Evolutionary conservation across 2,888 invertebrate genomes (phyloP).

Genomic region (Tuberolachnus salignus): DNA sequence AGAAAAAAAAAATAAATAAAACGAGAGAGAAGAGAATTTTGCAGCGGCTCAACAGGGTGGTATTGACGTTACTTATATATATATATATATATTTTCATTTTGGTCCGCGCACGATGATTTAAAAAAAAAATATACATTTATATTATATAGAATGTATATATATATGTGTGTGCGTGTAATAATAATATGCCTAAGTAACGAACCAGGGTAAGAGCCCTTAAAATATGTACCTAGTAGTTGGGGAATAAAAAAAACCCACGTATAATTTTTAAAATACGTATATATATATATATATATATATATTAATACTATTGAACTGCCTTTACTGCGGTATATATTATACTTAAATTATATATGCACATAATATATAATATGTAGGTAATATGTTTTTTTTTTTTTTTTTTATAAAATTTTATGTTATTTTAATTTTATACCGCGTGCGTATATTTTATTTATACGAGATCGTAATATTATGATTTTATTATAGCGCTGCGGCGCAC

Average conservation of each 20-base stretch:
- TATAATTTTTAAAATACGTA: too few species aligned
- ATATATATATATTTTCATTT: slow-evolving; percentile 48
- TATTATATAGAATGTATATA: neutral
- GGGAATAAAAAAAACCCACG: neutral
- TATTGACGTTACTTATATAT: slow-evolving; percentile 50
- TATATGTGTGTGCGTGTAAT: neutral
- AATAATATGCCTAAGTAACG: slow-evolving; percentile 38
- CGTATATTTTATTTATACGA: too few species aligned
- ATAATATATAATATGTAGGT: too few species aligned
- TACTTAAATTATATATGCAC: too few species aligned
- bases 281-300: neutral
- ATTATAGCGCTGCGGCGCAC: too few species aligned
- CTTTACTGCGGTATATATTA: neutral
- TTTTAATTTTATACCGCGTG: too few species aligned
- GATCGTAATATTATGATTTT: too few species aligned
- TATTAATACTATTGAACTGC: neutral
- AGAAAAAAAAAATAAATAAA: neutral
- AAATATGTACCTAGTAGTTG: neutral
- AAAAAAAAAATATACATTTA: neutral
- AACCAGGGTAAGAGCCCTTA: slow-evolving; percentile 40
- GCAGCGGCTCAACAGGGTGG: slow-evolving; percentile 39
- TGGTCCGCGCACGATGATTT: slow-evolving; percentile 28
- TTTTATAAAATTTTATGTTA: too few species aligned
- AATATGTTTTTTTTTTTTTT: too few species aligned
- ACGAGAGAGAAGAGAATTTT: slow-evolving; percentile 19